Base-by-base conservation (phyloP, 1,140 invertebrate species). In the Pseudoatta argentina region DNA sequence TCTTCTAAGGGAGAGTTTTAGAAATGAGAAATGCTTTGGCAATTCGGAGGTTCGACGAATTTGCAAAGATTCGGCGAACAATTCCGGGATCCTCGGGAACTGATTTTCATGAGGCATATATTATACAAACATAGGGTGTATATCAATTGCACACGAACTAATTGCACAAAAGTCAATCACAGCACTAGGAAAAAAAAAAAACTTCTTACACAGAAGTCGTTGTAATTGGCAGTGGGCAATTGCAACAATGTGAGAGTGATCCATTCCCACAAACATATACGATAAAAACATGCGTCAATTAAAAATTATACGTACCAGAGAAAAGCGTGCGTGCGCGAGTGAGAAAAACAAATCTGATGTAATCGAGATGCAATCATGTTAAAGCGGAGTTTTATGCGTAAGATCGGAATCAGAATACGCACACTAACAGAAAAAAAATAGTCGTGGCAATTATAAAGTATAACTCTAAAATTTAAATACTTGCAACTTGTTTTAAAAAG, bases 221-320 rank as follows among this genome's bases (percentile, higher is more conserved):
- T 34, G 7, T 39, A 6, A 39, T 39, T 39, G 34, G 7, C 6
- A 39, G 34, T 39, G 34, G 7, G 7, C 6, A 39, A 39, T 39
- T 39, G 34, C 6, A 39, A 39, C 34, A 39, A 1, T 7, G 7
- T 39, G 7, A 6, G 7, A 39, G 7, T 8, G 34, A 39, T 8
- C 7, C 7, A 39, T 6, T 39, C 34, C 7, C 34, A 39, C 34
- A 39, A 39, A 39, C 71, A 75, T 76, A 72, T 75, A 79, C 72
- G 53, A 77, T 89, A 87, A 89, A 5, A 83, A 85, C 85, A 87
- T 91, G 77, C 82, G 87, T 91, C 88, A 91, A 89, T 91, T 91
- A 91, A 87, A 66, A 86, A 85, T 79, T 87, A 91, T 69, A 91
- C 59, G 85, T 83, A 27, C 18, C 39, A 63, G 24, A 63, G 57